A percentile compares a stretch with the other conserved stretches of the same genome.
These are phyloP conservation scores for Pseudopodoces humilis DNA, from an alignment of 2,113 vertebrate species.

Conservation along the genomic window DNA sequence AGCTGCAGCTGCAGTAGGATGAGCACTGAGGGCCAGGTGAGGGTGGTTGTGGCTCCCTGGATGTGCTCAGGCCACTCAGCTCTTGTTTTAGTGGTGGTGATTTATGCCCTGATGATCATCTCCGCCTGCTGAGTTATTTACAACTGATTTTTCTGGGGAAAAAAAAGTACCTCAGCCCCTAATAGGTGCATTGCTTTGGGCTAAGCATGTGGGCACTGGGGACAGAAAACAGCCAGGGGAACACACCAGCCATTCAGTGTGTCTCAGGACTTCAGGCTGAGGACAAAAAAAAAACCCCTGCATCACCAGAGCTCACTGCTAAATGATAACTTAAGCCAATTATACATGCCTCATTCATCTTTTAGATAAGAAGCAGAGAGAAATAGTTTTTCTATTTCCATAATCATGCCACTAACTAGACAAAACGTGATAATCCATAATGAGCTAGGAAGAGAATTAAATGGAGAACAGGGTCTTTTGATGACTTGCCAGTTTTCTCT, in stretches of 20 bases:
- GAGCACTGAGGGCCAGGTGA: not conserved
- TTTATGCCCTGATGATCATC: not conserved
- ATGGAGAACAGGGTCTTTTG: slow-evolving; percentile 57
- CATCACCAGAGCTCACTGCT: not conserved
- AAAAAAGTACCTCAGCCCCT: slow-evolving; percentile 11
- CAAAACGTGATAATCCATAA: slow-evolving; percentile 73
- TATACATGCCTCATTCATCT: slow-evolving; percentile 47
- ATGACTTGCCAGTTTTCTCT: slow-evolving; percentile 59
- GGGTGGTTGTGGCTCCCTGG: not conserved
- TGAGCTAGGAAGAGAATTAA: slow-evolving; percentile 69
- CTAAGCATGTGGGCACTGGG: not conserved
- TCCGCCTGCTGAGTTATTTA: slow-evolving; percentile 38
- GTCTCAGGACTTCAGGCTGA: not conserved
- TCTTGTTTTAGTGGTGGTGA: not conserved
- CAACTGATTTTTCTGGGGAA: not conserved
- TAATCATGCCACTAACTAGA: slow-evolving; percentile 57
- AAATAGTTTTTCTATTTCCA: slow-evolving; percentile 62
- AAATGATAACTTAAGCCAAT: slow-evolving; percentile 58
- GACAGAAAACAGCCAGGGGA: not conserved
- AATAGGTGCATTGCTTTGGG: not conserved
- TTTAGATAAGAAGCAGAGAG: slow-evolving; percentile 57
- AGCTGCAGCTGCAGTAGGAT: not conserved
- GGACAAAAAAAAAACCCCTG: not conserved
- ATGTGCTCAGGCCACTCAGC: not conserved
- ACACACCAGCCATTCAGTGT: not conserved